A percentile compares a stretch with the other conserved stretches of the same genome.
Evolutionary conservation across 2,797 vertebrate genomes (phyloP).

Genomic region (Phoxinus dragarum): DNA sequence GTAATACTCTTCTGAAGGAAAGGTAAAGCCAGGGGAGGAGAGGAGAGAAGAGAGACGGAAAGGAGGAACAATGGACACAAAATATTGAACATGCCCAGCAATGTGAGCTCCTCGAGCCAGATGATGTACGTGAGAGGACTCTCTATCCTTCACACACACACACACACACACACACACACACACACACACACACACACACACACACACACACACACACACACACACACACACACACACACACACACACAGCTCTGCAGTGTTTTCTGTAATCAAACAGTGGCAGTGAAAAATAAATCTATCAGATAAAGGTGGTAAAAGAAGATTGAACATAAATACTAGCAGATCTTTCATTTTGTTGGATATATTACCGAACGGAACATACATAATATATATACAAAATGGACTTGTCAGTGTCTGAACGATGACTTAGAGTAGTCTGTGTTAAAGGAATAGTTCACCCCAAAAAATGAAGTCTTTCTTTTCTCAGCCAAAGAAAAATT

Average conservation of each 20-base stretch:
- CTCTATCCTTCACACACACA: slow-evolving; percentile 20
- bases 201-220: no score
- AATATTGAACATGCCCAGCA: slow-evolving; percentile 13
- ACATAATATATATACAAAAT: no score
- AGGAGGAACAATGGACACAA: slow-evolving; percentile 27
- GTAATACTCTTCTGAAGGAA: slow-evolving; percentile 69
- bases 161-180: neutral
- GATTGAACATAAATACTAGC: neutral
- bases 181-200: neutral
- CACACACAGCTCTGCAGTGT: slow-evolving; percentile 36
- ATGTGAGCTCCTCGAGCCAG: slow-evolving; percentile 35
- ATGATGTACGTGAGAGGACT: slow-evolving; percentile 13
- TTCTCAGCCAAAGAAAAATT: no score
- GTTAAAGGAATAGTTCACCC: no score
- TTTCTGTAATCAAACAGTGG: slow-evolving; percentile 26
- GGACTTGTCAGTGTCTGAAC: no score
- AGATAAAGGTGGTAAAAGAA: neutral
- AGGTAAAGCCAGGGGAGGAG: slow-evolving; percentile 50
- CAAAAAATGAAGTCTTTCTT: no score
- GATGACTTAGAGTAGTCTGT: no score
- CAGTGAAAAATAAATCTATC: slow-evolving; percentile 30
- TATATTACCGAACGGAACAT: no score
- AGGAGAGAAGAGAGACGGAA: neutral
- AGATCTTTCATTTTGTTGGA: neutral
- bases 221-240: no score